Conservation (phyloP, 37 sponge, comb jelly and placozoan species). For the Petrosia ficiformis region DNA sequence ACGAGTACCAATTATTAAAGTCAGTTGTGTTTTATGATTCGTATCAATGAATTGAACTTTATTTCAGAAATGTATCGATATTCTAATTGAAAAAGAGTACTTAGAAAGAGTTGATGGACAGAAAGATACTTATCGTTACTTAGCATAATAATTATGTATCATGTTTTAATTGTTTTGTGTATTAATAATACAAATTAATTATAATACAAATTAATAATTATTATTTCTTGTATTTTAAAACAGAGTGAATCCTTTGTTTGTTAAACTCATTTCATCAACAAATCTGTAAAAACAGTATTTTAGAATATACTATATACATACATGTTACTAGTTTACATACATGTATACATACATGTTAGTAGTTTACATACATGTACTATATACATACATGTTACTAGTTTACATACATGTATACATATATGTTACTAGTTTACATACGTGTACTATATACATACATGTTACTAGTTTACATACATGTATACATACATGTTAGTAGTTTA, state of each 20-base stretch:
- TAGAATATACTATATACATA: too few species aligned
- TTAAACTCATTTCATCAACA: slow-evolving; percentile 96
- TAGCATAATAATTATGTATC: slow-evolving; percentile 57
- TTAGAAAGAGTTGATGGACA: slow-evolving; percentile 92
- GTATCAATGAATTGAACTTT: neutral
- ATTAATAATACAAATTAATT: neutral
- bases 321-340: too few species aligned
- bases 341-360: too few species aligned
- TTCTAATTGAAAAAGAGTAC: slow-evolving; percentile 96
- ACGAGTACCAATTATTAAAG: slow-evolving; percentile 93
- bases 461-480: too few species aligned
- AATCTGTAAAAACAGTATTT: slow-evolving; percentile 74
- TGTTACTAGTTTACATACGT: too few species aligned
- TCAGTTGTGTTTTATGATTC: neutral
- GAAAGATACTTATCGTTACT: slow-evolving; percentile 93
- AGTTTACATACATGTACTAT: too few species aligned
- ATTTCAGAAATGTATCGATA: neutral
- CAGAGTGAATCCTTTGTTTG: slow-evolving; percentile 92
- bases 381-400: too few species aligned
- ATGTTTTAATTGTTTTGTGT: neutral
- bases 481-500: too few species aligned
- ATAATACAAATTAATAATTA: neutral
- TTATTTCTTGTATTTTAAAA: slow-evolving; percentile 30
- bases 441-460: too few species aligned
- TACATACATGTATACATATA: too few species aligned